phyloP scores from a whole-genome alignment of 2,888 invertebrate genomes.

The Opisthograptis luteolata region DNA sequence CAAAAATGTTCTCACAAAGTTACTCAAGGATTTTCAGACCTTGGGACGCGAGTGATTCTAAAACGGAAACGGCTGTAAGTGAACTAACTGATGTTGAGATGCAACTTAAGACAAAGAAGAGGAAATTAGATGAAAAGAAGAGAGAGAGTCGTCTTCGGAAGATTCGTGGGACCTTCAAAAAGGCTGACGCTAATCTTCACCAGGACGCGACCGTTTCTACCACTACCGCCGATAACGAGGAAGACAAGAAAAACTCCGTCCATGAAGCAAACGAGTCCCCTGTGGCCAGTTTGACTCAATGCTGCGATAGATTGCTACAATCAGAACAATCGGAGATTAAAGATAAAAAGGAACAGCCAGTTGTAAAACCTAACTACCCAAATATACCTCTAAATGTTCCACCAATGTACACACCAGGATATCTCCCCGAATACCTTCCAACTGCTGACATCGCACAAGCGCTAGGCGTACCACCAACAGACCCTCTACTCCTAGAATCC shows the following conservation, averaged over 20 bases:
- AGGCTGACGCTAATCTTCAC: constrained; percentile 57
- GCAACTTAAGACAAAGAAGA: constrained; percentile 52
- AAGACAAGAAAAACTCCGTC: constrained; percentile 39
- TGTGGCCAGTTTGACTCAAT: constrained; percentile 66
- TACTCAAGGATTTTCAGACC: constrained; percentile 85
- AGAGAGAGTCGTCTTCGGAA: constrained; percentile 73
- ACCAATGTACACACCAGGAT: constrained; percentile 51
- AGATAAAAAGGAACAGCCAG: constrained; percentile 34
- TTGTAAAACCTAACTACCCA: constrained; percentile 2
- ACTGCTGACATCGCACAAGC: constrained; percentile 74
- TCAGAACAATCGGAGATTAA: constrained; percentile 47
- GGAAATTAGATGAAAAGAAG: constrained; percentile 57
- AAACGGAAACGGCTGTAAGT: constrained; percentile 42
- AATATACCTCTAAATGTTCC: constrained; percentile 31
- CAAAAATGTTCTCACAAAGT: constrained; percentile 67
- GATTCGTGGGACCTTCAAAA: constrained; percentile 75
- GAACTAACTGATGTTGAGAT: constrained; percentile 42
- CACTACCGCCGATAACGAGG: constrained; percentile 67
- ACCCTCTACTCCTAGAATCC: constrained; percentile 77
- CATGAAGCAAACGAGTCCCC: constrained; percentile 54
- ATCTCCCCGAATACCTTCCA: constrained; percentile 69
- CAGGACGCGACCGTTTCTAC: constrained; percentile 85
- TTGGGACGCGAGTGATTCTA: constrained; percentile 82
- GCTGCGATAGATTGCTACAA: constrained; percentile 70
- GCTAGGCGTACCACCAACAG: constrained; percentile 74